phyloP scores from a whole-genome alignment of 2,888 invertebrate species.

The Drosophila barbarae region DNA sequence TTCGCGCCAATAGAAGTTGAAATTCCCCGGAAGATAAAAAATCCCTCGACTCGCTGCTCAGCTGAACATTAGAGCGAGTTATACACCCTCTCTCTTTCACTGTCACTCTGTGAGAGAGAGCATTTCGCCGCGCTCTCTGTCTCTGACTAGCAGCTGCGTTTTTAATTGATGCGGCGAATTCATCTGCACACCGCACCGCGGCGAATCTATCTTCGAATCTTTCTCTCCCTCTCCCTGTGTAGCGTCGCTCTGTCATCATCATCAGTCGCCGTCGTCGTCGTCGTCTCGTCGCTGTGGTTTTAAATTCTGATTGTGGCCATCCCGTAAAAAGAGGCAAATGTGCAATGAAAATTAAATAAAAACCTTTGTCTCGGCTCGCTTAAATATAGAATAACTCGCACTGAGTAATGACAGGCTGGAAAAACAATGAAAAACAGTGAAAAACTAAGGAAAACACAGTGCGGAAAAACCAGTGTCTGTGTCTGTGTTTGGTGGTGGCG shows the following conservation, averaged over 20 bases:
- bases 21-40: constrained; percentile 42
- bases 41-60: constrained; percentile 58
- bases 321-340: constrained; percentile 58
- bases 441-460: constrained; percentile 9
- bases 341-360: constrained; percentile 43
- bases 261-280: constrained; percentile 62
- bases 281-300: constrained; percentile 67
- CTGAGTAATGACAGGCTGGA: constrained; percentile 8
- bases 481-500: constrained; percentile 52
- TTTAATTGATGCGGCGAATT: constrained; percentile 60
- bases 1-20: constrained; percentile 39
- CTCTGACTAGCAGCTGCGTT: constrained; percentile 59
- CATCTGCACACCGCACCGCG: constrained; percentile 33
- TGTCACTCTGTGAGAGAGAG: neutral
- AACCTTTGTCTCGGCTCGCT: constrained; percentile 15
- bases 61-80: constrained; percentile 48
- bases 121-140: constrained; percentile 23
- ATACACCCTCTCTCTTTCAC: constrained; percentile 24
- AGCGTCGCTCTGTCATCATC: constrained; percentile 58
- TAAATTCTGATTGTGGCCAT: constrained; percentile 69
- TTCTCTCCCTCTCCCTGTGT: constrained; percentile 51
- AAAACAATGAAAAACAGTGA: constrained; percentile 9
- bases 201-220: constrained; percentile 58
- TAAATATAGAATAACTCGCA: constrained; percentile 36
- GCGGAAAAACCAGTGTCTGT: constrained; percentile 36